Evolutionary conservation across 2,113 vertebrate species (phyloP), one percentile per base, ranked within the genome.

Genomic region (Arothron firmamentum): DNA sequence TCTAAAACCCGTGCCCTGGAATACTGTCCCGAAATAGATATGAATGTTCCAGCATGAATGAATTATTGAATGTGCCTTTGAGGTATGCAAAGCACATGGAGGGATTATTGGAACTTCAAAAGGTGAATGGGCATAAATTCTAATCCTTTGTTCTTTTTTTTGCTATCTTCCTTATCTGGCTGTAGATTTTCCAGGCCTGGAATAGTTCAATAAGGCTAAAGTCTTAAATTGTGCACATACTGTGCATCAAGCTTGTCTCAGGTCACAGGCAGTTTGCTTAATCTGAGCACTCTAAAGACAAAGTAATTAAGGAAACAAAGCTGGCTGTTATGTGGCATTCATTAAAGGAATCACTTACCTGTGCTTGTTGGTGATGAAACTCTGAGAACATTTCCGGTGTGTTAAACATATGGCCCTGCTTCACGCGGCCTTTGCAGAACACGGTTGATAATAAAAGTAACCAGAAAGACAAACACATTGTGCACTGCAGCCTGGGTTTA

Each of bases 41-140:
- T 25, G 67, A 82, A 74, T 72, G 81, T 80, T 86, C 61, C 28
- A 1, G 58, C 53, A 45, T 68, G 74, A 62, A 77, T 88, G 70
- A 87, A 85, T 82, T 72, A 87, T 87, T 85, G 58, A 86, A 78
- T 73, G 67, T 74, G 72, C 72, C 62, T 67, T 57, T 55, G 78
- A 72, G 75, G 69, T 78, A 76, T 83, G 80, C 49, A 50, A 56
- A 52, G 59, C 53, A 66, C 60, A 59, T 43, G n/a, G 59, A 73
- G 21, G 23, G 56, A 51, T 47, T 55, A 59, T 20, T 56, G 47
- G 61, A 20, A 45, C 62, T 79, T 72, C 52, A 62, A 21, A 28
- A 60, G 56, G 63, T 56, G 60, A 71, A 66, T 58, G 59, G 60
- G 64, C 57, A 59, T 48, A 52, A 52, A 60, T 52, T 21, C 3